Evolutionary conservation across 2,888 invertebrate genomes (phyloP).

Genomic region (Ectemnius cavifrons): DNA sequence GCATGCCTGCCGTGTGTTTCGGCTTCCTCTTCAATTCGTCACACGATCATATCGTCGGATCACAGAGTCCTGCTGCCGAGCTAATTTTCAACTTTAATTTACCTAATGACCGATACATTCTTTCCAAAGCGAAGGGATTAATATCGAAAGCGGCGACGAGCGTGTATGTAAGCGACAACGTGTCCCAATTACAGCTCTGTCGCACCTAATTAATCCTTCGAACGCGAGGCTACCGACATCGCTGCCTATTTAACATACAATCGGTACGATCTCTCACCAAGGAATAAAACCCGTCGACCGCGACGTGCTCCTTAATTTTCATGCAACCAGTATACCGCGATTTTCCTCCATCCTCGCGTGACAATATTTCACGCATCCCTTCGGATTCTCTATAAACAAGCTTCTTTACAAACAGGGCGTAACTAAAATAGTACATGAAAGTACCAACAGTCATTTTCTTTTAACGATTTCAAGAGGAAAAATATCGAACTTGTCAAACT

Average conservation of each 20-base stretch:
- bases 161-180: constrained; percentile 2
- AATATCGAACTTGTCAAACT: no score
- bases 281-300: not conserved
- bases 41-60: constrained; percentile 29
- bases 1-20: constrained; percentile 7
- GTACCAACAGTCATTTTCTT: no score
- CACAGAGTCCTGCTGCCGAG: not conserved
- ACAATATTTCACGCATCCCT: not conserved
- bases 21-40: constrained; percentile 25
- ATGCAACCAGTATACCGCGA: not conserved
- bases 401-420: no score
- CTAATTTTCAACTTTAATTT: constrained; percentile 14
- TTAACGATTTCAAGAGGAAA: not conserved
- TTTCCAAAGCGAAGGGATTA: not conserved
- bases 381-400: no score
- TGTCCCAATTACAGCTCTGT: constrained; percentile 10
- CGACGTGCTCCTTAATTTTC: not conserved
- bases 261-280: not conserved
- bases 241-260: constrained; percentile 1
- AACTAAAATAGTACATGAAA: no score
- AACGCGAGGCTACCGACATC: not conserved
- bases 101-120: constrained; percentile 13
- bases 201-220: constrained; percentile 28
- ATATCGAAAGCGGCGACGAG: not conserved
- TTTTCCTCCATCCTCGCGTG: not conserved